Conservation (phyloP, 1,140 invertebrate genomes). For the Cydia fagiglandana region DNA sequence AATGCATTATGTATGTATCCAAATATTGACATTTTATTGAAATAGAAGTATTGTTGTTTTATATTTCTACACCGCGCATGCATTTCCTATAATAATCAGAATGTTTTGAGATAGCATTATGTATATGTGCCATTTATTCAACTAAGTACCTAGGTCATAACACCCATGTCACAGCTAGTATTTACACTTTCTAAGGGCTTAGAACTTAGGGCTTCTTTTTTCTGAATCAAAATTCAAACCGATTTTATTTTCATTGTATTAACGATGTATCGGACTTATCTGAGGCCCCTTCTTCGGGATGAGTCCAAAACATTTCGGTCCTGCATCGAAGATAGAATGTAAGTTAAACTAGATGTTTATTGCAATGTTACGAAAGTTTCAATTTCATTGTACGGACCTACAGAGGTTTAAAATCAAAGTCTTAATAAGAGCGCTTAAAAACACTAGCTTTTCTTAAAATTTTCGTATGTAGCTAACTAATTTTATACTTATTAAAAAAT, state of each 20-base stretch:
- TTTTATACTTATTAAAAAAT: neutral
- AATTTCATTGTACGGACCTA: neutral
- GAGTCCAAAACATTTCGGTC: no score
- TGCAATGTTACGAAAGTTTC: neutral
- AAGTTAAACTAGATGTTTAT: neutral
- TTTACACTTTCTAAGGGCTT: neutral
- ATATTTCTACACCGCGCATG: constrained; percentile 11
- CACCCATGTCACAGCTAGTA: neutral
- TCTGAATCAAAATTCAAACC: neutral
- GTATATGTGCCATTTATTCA: constrained; percentile 10
- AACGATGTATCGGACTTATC: no score
- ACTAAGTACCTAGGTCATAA: neutral
- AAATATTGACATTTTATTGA: constrained; percentile 10
- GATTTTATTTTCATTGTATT: no score
- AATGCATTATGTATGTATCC: constrained; percentile 9
- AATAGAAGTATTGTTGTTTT: constrained; percentile 14
- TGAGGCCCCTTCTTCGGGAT: no score
- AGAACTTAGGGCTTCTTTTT: neutral
- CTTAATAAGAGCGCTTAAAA: neutral
- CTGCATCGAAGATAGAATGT: neutral
- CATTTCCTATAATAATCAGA: neutral
- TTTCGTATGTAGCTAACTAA: neutral
- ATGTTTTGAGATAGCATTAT: neutral
- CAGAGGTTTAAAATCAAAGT: neutral
- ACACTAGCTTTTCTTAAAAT: neutral